Evolutionary conservation across 2,888 invertebrate genomes (phyloP), one percentile per base, ranked within the genome.

Genomic region (Catocala fraxini): DNA sequence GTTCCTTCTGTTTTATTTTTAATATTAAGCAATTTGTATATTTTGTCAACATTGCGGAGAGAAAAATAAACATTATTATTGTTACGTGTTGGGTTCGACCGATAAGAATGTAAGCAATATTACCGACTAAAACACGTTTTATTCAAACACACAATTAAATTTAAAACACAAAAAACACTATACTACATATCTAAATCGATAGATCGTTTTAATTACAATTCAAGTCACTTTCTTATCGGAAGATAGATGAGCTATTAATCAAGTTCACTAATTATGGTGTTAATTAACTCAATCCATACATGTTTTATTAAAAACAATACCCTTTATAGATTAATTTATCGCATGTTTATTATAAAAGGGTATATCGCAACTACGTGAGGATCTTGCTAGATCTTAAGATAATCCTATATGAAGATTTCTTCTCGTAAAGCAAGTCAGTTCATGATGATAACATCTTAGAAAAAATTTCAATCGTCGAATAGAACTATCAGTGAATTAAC

Each of bases 371-470:
- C 45, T 25, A 1, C 25, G 6, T 45, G 13, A 45, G 45, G 6
- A 39, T 39, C 7, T 47, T 47, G 33, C 47, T 39, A 9, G 47
- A 47, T 47, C 25, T 25, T 11, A 5, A 47, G 33, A 51, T 60
- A 7, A 43, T 33, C 25, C 41, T 10, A 34, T 45, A 45, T 41
- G 49, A 48, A 46, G 13, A 48, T 12, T 35, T 15, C 33, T n/a
- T 63, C 60, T 59, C 15, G 57, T 56, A 52, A 62, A 57, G 59
- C 70, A 7, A 49, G 11, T 34, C 41, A 56, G 73, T 72, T 71
- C 51, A 47, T 41, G 13, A 51, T 56, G 73, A 71, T 71, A 61
- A 47, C 13, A 39, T 39, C 35, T 39, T 51, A n/a, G 33, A 73
- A 64, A 63, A 64, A 57, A 51, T 34, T 39, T 53, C 49, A 42